These are phyloP conservation scores for Cebidichthys violaceus DNA, from an alignment of 2,113 vertebrate species.

Conservation along the genomic window DNA sequence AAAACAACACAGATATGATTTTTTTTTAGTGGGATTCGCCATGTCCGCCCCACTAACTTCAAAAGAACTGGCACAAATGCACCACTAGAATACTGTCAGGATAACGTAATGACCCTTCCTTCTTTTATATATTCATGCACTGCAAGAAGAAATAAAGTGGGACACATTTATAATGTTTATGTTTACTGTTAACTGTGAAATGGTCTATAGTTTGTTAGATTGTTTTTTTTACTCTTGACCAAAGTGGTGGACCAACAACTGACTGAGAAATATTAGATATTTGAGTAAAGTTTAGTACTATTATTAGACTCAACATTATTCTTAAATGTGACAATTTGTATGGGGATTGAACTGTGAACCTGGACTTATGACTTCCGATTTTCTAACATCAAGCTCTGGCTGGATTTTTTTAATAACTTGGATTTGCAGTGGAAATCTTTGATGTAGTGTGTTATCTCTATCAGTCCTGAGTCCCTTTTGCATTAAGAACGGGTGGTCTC, in stretches of 20 bases:
- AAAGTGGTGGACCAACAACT: neutral
- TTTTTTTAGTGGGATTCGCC: neutral
- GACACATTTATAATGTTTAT: neutral
- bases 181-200: neutral
- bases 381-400: neutral
- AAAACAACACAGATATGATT: neutral
- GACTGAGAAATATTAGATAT: neutral
- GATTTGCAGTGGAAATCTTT: neutral
- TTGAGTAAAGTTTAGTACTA: neutral
- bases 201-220: neutral
- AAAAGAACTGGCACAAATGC: neutral
- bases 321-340: neutral
- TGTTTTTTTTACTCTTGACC: neutral
- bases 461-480: neutral
- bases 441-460: neutral
- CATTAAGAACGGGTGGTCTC: neutral
- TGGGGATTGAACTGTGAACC: neutral
- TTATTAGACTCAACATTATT: neutral
- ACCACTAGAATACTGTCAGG: neutral
- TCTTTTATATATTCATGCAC: neutral
- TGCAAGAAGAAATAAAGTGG: neutral
- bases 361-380: neutral
- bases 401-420: neutral
- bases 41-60: neutral
- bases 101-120: neutral